These are phyloP conservation scores for Amazona guildingii DNA, from an alignment of 2,113 vertebrate genomes.

Conservation along the genomic window DNA sequence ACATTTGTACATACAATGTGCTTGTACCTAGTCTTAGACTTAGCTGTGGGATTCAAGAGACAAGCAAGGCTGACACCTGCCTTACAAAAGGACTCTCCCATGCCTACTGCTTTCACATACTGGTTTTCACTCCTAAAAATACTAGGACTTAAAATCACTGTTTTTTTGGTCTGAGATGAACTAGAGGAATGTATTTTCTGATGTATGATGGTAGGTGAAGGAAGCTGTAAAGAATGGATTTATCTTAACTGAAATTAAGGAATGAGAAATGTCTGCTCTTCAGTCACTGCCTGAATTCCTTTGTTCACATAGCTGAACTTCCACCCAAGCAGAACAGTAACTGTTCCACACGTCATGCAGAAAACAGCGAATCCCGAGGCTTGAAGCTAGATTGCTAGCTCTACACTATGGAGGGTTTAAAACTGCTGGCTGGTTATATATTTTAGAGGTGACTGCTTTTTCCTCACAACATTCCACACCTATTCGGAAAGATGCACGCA, in stretches of 20 bases:
- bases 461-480: neutral
- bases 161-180: neutral
- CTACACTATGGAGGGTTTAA: neutral
- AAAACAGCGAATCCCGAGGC: neutral
- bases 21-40: neutral
- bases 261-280: neutral
- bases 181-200: neutral
- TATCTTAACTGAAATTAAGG: neutral
- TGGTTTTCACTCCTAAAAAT: neutral
- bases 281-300: neutral
- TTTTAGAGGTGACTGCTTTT: neutral
- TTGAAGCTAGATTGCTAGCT: neutral
- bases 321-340: neutral
- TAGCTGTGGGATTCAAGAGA: neutral
- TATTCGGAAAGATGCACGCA: neutral
- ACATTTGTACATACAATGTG: neutral
- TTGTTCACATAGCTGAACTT: neutral
- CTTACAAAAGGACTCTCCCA: neutral
- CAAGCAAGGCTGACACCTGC: neutral
- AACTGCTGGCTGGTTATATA: neutral
- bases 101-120: neutral
- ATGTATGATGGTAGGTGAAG: neutral
- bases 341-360: neutral
- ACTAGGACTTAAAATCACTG: neutral
- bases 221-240: neutral